Evolutionary conservation across 2,797 vertebrate species (phyloP).

Genomic region (Galaxias olidus): DNA sequence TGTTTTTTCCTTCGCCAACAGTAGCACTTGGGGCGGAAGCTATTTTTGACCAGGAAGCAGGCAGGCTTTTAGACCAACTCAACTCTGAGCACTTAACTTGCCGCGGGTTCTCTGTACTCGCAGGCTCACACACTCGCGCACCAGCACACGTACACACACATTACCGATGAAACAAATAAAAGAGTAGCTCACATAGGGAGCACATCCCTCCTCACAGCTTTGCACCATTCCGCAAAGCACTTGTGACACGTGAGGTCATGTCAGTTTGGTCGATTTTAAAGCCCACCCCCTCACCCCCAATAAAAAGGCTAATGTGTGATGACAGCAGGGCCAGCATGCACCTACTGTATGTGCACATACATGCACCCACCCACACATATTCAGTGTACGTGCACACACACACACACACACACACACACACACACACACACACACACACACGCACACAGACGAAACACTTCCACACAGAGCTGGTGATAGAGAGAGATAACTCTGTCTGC

Average conservation of each 20-base stretch:
- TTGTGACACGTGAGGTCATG: background rate
- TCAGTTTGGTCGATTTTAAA: constrained; percentile 22
- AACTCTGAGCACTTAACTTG: constrained; percentile 32
- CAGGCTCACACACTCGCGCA: background rate
- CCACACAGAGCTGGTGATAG: too few species aligned
- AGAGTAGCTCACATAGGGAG: background rate
- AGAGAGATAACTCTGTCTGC: too few species aligned
- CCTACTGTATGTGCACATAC: background rate
- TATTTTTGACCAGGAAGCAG: constrained; percentile 53
- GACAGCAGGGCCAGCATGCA: background rate
- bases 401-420: constrained; percentile 1
- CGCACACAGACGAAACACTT: background rate
- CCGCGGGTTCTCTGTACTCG: background rate
- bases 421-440: constrained; percentile 1
- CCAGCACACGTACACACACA: constrained; percentile 7
- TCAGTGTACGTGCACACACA: background rate
- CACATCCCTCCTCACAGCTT: constrained; percentile 5
- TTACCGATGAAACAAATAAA: background rate
- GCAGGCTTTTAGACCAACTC: constrained; percentile 49
- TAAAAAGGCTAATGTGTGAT: background rate
- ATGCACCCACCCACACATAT: background rate
- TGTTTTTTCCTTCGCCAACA: constrained; percentile 16
- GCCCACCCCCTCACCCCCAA: background rate
- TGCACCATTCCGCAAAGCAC: background rate
- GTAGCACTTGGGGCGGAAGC: constrained; percentile 42